Base-by-base conservation (phyloP, 1,140 invertebrate genomes). In the Drosophila rufa region DNA sequence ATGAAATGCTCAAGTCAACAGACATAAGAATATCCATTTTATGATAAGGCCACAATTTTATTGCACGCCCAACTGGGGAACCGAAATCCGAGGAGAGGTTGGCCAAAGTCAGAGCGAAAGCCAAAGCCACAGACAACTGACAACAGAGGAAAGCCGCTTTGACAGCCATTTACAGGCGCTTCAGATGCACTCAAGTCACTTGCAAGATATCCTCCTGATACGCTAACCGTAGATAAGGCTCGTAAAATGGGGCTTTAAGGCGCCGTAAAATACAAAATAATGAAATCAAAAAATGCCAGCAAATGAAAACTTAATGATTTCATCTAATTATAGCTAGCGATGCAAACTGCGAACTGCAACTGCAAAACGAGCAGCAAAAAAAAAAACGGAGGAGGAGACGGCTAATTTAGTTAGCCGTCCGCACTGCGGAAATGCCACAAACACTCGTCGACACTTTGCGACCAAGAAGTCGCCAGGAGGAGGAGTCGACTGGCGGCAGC, bases 291-390 rank as follows among this genome's bases (percentile, higher is more conserved):
- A 76, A 87, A 80, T 80, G 65, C 53, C 84, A 78, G 76, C 65
- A 84, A 87, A 89, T 84, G 78, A 78, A 90, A 89, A 74, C 79
- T 80, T 85, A 90, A 90, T 90, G 85, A 89, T 90, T 89, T 89
- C 81, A 90, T 89, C 81, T 90, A 89, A 89, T 89, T 89, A 90
- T 79, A 81, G 86, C 57, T 36, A 53, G 73, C 65, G 40, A 12
- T 65, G 77, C 79, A 67, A 55, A 69, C 66, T 25, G 51, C 71
- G 43, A 60, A 68, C 66, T 53, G 53, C 74, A 67, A 62, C 53
- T 56, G 53, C 53, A 38, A 55, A 55, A 38, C 17, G 51, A 12
- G 17, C 51, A 55, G 19, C 7, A 9, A 9, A 33, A 33, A 33
- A 36, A 36, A 33, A 55, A 22, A 40, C 14, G 42, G 27, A 43